Conservation (phyloP, 1,140 invertebrate genomes). For the Neodiprion lecontei region DNA sequence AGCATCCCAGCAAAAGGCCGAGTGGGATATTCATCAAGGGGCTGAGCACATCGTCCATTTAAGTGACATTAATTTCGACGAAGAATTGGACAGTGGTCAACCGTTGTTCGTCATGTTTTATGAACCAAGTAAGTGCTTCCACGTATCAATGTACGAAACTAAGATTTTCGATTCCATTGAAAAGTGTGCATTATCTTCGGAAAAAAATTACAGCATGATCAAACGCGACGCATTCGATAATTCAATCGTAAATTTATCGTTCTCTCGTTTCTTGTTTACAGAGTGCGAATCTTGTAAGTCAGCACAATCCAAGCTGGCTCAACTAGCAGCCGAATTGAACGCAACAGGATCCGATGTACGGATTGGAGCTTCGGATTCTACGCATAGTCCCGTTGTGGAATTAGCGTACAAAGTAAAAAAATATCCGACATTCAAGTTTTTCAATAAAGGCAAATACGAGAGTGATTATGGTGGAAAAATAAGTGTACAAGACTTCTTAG, state of each 20-base stretch:
- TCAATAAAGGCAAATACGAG: slow-evolving; percentile 69
- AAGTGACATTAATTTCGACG: slow-evolving; percentile 62
- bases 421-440: slow-evolving; percentile 78
- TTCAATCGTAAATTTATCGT: too few relatives aligned
- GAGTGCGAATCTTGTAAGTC: slow-evolving; percentile 82
- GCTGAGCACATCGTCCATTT: slow-evolving; percentile 62
- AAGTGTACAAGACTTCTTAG: slow-evolving; percentile 50
- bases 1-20: slow-evolving; percentile 43
- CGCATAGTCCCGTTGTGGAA: slow-evolving; percentile 64
- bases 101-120: slow-evolving; percentile 80
- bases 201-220: too few relatives aligned
- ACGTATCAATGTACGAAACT: slow-evolving; percentile 16
- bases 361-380: slow-evolving; percentile 75
- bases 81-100: slow-evolving; percentile 67
- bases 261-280: slow-evolving; percentile 44
- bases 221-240: too few relatives aligned
- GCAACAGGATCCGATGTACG: slow-evolving; percentile 61
- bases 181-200: too few relatives aligned
- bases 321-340: slow-evolving; percentile 69
- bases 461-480: slow-evolving; percentile 68
- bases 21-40: slow-evolving; percentile 49
- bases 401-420: slow-evolving; percentile 68
- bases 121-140: slow-evolving; percentile 72
- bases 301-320: slow-evolving; percentile 73
- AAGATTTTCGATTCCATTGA: not conserved